Conservation (phyloP, 1,140 invertebrate species). For the Acromyrmex echinatior region DNA sequence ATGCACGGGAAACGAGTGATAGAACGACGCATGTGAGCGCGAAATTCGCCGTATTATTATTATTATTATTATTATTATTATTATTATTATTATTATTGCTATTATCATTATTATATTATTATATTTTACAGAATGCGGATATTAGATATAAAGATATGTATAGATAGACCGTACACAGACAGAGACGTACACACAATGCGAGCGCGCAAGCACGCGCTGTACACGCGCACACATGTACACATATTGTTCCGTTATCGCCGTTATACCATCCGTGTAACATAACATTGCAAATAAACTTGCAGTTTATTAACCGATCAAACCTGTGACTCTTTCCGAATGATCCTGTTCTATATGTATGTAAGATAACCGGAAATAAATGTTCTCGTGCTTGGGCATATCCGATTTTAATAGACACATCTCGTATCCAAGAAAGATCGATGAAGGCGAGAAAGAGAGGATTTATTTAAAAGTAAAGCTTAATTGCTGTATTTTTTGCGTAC, state of each 20-base stretch:
- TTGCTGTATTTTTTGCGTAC: not conserved
- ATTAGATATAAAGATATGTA: conserved; percentile 78
- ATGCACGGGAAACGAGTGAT: conserved; percentile 38
- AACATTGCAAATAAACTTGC: conserved; percentile 77
- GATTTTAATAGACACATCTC: not conserved
- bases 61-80: conserved; percentile 52
- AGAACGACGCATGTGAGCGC: conserved; percentile 68
- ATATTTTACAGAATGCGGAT: conserved; percentile 84
- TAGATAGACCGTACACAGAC: conserved; percentile 70
- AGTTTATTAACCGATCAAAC: conserved; percentile 78
- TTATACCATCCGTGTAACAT: conserved; percentile 79
- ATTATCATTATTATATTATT: conserved; percentile 71
- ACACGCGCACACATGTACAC: conserved; percentile 71
- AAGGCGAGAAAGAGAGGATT: not conserved
- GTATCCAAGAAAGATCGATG: not conserved
- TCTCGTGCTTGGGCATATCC: not conserved
- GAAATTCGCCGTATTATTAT: conserved; percentile 71
- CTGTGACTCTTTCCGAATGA: conserved; percentile 24
- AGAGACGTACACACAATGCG: conserved; percentile 45
- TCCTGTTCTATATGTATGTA: not conserved
- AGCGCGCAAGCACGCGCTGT: conserved; percentile 29
- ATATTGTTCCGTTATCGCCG: conserved; percentile 83
- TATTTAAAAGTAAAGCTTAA: not conserved
- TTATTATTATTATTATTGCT: conserved; percentile 40
- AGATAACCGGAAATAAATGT: not conserved